Percentiles rank a stretch among this genome's conserved stretches.
Evolutionary conservation across 2,113 vertebrate species (phyloP).

Genomic region (Phyllostomus discolor): DNA sequence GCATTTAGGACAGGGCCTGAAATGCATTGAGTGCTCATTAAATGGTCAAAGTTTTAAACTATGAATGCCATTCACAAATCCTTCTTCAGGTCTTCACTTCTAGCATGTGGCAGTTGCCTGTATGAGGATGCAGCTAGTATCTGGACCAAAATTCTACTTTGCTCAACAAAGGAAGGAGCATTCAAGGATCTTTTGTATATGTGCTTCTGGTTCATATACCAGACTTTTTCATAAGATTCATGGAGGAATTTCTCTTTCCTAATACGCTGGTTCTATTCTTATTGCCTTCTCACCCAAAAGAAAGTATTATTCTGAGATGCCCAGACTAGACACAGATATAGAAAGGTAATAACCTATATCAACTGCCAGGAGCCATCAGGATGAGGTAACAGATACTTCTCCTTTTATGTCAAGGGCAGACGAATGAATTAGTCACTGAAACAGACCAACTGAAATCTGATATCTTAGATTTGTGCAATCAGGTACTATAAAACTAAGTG

Average conservation of each 20-base stretch:
- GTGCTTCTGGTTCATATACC: not conserved
- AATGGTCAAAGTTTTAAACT: not conserved
- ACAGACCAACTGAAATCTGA: not conserved
- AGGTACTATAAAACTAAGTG: constrained; percentile 12
- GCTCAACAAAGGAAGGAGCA: not conserved
- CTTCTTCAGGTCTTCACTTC: not conserved
- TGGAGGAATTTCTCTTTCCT: not conserved
- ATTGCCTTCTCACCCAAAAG: not conserved
- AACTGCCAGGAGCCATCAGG: not conserved
- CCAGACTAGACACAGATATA: not conserved
- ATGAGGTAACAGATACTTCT: not conserved
- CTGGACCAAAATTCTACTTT: not conserved
- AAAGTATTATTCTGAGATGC: not conserved
- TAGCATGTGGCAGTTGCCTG: not conserved
- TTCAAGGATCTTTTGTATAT: not conserved
- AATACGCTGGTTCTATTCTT: not conserved
- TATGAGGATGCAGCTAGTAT: not conserved
- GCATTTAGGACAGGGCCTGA: not conserved
- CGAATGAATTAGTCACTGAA: constrained; percentile 2
- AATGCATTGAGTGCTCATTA: not conserved
- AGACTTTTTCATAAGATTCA: not conserved
- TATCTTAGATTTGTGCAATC: constrained; percentile 11
- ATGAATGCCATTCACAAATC: not conserved
- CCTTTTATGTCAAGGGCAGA: not conserved
- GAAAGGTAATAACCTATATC: constrained; percentile 1